Conservation (phyloP, 2,797 vertebrate species). For the Spondyliosoma cantharus region DNA sequence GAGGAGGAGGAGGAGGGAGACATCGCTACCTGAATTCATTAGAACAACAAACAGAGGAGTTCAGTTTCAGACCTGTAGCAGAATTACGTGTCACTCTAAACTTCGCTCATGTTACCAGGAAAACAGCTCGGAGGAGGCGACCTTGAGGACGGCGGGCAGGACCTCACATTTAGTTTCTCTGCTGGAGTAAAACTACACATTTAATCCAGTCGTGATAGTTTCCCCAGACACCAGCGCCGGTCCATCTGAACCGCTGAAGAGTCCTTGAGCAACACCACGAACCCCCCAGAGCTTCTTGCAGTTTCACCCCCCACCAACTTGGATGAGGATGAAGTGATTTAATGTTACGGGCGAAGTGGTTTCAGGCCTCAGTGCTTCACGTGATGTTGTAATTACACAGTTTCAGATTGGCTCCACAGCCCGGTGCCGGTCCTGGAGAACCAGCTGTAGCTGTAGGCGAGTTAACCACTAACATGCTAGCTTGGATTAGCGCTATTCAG, state of each 20-base stretch:
- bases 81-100: constrained; percentile 19
- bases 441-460: too few species aligned
- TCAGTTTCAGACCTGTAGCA: constrained; percentile 36
- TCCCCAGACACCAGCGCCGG: neutral
- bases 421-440: too few species aligned
- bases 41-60: constrained; percentile 57
- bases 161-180: neutral
- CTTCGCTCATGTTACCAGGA: constrained; percentile 4
- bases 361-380: too few species aligned
- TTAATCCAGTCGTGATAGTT: neutral
- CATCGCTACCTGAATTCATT: constrained; percentile 44
- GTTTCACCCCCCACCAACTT: too few species aligned
- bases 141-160: neutral
- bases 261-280: neutral
- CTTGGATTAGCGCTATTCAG: too few species aligned
- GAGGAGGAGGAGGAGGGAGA: neutral
- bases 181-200: too few species aligned
- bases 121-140: neutral
- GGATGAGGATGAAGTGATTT: too few species aligned
- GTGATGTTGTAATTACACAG: too few species aligned
- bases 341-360: too few species aligned
- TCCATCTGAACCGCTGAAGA: neutral
- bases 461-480: too few species aligned
- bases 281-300: too few species aligned
- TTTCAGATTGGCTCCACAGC: too few species aligned